These are phyloP conservation scores for Adineta ricciae DNA, from an alignment of 2,888 invertebrate species.

Conservation along the genomic window DNA sequence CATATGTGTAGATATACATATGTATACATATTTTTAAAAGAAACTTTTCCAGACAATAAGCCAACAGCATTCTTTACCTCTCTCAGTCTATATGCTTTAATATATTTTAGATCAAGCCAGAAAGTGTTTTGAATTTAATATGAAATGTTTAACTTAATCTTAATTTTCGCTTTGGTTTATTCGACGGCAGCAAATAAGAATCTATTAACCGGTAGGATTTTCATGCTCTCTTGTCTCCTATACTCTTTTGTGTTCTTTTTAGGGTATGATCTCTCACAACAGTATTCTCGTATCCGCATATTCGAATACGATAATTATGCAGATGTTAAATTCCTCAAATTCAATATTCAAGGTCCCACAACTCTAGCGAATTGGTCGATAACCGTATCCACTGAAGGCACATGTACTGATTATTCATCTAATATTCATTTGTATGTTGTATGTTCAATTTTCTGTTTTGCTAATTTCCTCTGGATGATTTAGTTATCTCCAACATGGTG, in stretches of 20 bases:
- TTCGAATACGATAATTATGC: neutral
- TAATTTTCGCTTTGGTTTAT: neutral
- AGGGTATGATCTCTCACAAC: neutral
- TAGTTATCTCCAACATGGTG: neutral
- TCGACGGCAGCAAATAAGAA: neutral
- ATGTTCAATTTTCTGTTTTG: neutral
- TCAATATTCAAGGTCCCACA: neutral
- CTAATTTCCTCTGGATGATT: neutral
- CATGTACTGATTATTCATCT: neutral
- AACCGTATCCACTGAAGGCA: neutral
- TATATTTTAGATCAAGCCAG: neutral
- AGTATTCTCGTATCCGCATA: constrained; percentile 5
- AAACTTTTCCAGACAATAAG: neutral
- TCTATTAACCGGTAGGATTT: neutral
- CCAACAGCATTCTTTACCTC: neutral
- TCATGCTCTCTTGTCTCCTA: neutral
- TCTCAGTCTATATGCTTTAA: neutral
- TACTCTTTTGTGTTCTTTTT: neutral
- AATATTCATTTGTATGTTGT: constrained; percentile 14
- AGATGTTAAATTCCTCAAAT: neutral
- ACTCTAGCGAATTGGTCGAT: neutral
- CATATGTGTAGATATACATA: neutral
- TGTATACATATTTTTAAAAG: neutral
- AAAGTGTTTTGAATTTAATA: neutral
- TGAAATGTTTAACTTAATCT: neutral